phyloP scores from a whole-genome alignment of 2,113 vertebrate species.

The Eudyptes chrysolophus region DNA sequence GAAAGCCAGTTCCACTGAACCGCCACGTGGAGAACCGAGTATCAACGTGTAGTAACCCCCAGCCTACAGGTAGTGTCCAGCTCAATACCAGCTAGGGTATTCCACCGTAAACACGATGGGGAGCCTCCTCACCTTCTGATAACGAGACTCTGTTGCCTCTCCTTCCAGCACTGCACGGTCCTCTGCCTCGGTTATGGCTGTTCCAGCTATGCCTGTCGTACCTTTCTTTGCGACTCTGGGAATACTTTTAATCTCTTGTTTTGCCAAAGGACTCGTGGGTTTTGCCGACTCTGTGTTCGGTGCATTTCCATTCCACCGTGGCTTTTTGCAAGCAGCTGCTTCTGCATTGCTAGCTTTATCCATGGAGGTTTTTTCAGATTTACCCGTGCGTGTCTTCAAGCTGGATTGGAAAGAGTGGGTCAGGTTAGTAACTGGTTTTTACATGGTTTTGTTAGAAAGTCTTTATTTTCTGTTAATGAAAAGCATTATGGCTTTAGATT shows the following conservation, averaged over 20 bases:
- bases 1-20: not conserved
- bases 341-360: not conserved
- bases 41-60: fast-evolving
- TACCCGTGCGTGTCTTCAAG: fast-evolving
- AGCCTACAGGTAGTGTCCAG: fast-evolving
- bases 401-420: not conserved
- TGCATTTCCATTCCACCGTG: not conserved
- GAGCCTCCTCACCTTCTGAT: constrained; percentile 43
- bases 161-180: fast-evolving
- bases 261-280: not conserved
- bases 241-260: not conserved
- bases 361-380: not conserved
- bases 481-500: not conserved
- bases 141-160: not conserved
- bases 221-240: not conserved
- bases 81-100: not conserved
- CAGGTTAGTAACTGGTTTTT: not conserved
- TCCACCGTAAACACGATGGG: fast-evolving
- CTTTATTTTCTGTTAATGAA: not conserved
- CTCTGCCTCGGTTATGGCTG: not conserved
- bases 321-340: not conserved
- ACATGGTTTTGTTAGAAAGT: not conserved
- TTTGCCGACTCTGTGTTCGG: fast-evolving
- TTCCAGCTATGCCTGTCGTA: fast-evolving
- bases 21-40: fast-evolving